Evolutionary conservation across 2,888 invertebrate species (phyloP), one percentile per base, ranked within the genome.

Genomic region (Tineola bisselliella): DNA sequence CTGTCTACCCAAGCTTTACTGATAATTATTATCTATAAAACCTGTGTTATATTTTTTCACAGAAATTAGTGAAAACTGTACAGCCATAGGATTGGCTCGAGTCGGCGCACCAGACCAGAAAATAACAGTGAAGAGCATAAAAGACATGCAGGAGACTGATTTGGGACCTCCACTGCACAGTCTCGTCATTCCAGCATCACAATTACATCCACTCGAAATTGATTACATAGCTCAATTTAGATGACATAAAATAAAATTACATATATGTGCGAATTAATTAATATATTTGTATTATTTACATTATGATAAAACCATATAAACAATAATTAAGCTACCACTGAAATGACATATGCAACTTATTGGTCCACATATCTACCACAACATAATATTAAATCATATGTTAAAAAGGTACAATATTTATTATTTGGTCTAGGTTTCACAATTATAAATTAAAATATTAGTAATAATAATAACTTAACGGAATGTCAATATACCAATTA

Each of bases 121-220:
- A 71, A 95, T 99, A 68, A 82, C 90, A 12, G 93, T 91, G 44
- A 91, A 91, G 70, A 89, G 92, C 10, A 81, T 99, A 64, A 77
- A 89, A 64, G 89, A 92, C 65, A 94, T 99, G 94, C 79, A 87
- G 59, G 70, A 81, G 17, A 78, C 79, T 54, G 91, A 94, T 71
- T 86, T 99, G 64, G 99, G 99, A 4, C 88, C 90, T 43, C 99
- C 99, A 0, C 88, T 99, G 52, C 99, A 99, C 84, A 98, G 97
- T 52, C 88, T 99, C 52, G 92, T 99, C 61, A 92, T 99, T 70
- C 92, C 95, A 63, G 94, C 94, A 44, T 89, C 91, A 66, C 79
- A 84, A 63, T 86, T 98, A 76, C 99, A 99, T 89, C 96, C 97
- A 10, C 79, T 99, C 38, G 99, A 99, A 87, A 76, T 88, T 61